A percentile compares a stretch with the other conserved stretches of the same genome.
Evolutionary conservation across 2,113 vertebrate genomes (phyloP).

Genomic region (Agelaius phoeniceus): DNA sequence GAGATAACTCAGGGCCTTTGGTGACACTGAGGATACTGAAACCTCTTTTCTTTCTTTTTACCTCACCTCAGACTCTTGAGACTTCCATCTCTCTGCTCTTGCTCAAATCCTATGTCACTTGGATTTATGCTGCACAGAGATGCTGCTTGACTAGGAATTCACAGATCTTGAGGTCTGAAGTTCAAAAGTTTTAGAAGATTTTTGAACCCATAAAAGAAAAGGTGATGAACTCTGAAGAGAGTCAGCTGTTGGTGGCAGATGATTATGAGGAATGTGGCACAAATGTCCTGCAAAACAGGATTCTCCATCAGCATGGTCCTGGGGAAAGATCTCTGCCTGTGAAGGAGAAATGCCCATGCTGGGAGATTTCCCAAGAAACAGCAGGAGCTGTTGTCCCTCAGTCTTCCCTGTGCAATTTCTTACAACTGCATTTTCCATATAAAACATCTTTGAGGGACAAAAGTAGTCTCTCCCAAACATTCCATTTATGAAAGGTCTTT

Average conservation of each 20-base stretch:
- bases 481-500: background rate
- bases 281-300: background rate
- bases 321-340: background rate
- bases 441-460: background rate
- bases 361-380: background rate
- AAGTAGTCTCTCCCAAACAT: background rate
- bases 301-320: rapidly evolving
- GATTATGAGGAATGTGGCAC: background rate
- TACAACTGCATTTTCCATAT: background rate
- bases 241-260: background rate
- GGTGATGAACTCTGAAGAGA: background rate
- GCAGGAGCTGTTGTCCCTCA: background rate
- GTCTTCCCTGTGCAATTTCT: background rate
- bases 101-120: background rate
- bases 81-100: background rate
- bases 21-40: background rate
- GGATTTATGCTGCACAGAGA: rapidly evolving
- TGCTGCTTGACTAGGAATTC: background rate
- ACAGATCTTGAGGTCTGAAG: background rate
- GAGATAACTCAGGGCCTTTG: background rate
- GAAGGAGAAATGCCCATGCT: background rate
- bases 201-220: background rate
- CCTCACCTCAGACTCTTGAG: background rate
- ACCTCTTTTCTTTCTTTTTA: background rate
- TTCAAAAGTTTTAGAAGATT: background rate